Conservation (phyloP, 2,797 vertebrate genomes). For the Mastacembelus armatus region DNA sequence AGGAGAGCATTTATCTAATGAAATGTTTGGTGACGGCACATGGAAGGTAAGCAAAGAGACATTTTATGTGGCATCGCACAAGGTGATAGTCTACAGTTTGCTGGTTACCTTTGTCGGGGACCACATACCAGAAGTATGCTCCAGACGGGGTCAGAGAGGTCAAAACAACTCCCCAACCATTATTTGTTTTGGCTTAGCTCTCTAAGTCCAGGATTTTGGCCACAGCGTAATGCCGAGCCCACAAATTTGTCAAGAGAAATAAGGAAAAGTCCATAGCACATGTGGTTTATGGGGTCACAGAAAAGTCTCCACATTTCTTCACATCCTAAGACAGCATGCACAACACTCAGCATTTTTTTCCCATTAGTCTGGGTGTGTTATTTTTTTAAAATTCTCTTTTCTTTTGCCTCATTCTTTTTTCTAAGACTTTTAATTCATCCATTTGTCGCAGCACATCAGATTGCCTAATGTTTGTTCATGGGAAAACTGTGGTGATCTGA, state of each 20-base stretch:
- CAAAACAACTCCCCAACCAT: slow-evolving; percentile 52
- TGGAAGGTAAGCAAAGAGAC: slow-evolving; percentile 19
- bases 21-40: slow-evolving; percentile 39
- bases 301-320: slow-evolving; percentile 66
- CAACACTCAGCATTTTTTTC: slow-evolving; percentile 68
- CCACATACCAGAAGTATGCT: slow-evolving; percentile 42
- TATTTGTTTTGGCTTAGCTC: slow-evolving; percentile 83
- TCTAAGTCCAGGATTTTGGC: slow-evolving; percentile 70
- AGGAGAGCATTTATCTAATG: slow-evolving; percentile 40
- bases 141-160: slow-evolving; percentile 66
- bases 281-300: slow-evolving; percentile 76
- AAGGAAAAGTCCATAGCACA: slow-evolving; percentile 56
- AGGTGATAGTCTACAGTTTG: slow-evolving; percentile 42
- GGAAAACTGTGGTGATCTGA: slow-evolving; percentile 28
- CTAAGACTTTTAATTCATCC: slow-evolving; percentile 15
- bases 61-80: slow-evolving; percentile 40
- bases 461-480: slow-evolving; percentile 26
- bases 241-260: slow-evolving; percentile 79
- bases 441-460: slow-evolving; percentile 33
- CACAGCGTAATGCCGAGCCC: slow-evolving; percentile 55
- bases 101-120: slow-evolving; percentile 19
- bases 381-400: slow-evolving; percentile 39
- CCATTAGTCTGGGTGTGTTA: slow-evolving; percentile 68
- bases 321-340: slow-evolving; percentile 47
- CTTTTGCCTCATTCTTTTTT: background rate